Evolutionary conservation across 2,113 vertebrate genomes (phyloP), one percentile per base, ranked within the genome.

Genomic region (Oxygymnocypris stewartii): DNA sequence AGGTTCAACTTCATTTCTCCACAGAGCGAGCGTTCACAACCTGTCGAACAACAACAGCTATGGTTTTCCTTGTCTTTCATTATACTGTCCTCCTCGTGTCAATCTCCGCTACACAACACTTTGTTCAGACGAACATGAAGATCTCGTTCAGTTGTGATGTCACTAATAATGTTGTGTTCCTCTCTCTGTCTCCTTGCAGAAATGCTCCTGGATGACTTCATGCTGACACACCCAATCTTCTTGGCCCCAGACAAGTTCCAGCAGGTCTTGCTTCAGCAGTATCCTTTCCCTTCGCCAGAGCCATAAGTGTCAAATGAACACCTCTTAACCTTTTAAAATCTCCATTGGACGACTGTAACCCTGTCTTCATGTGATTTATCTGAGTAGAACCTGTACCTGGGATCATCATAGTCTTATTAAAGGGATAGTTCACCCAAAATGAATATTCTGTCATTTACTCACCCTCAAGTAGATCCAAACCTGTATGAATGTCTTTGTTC

Each of bases 161-260:
- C 78, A 42, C 44, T 81, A 77, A 89, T 59, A 54, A 54, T 76
- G 10, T 23, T 78, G 12, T 85, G 75, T 61, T 57, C 47, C 65
- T 79, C 79, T 80, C 28, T 82, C 78, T 79, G 20, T 84, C 10
- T 84, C 42, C 84, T 85, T 86, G 88, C 89, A 97, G 98, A 98
- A 87, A 94, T 95, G 18, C 93, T 98, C 86, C 93, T 99, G 92
- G 97, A 99, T 85, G 97, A 99, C 94, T 96, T 99, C 69, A 96
- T 99, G 91, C 94, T 99, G 94, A 99, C 97, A 7, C 98, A 99
- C 91, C 97, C 97, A 82, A 96, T 99, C 91, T 99, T 98, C 95
- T 93, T 99, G 93, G 96, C 97, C 37, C 96, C 96, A 2, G 97
- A 99, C 93, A 95, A 95, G 92, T 96, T 99, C 87, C 97, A 98